These are phyloP conservation scores for Pempheris klunzingeri DNA, from an alignment of 2,797 vertebrate genomes.

Conservation along the genomic window DNA sequence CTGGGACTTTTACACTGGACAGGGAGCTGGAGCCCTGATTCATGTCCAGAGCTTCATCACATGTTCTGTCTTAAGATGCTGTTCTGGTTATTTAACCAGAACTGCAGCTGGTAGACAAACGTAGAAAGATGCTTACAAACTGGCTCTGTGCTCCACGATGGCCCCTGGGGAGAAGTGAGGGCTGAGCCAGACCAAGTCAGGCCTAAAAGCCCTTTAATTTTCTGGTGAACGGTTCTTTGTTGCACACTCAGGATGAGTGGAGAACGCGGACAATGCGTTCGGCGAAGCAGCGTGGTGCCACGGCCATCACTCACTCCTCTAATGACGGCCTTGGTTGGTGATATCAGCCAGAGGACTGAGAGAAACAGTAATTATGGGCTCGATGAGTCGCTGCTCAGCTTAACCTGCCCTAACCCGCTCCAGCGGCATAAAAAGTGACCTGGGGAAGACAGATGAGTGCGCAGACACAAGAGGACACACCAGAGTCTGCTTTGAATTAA, in stretches of 20 bases:
- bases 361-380: constrained; percentile 64
- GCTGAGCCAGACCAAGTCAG: constrained; percentile 11
- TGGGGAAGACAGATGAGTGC: background rate
- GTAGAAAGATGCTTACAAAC: too few relatives aligned
- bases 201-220: constrained; percentile 56
- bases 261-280: constrained; percentile 25
- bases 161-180: constrained; percentile 27
- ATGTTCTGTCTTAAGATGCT: background rate
- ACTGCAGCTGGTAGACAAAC: background rate
- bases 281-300: constrained; percentile 22
- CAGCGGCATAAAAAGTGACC: constrained; percentile 56
- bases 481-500: constrained; percentile 10
- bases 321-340: constrained; percentile 65
- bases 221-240: constrained; percentile 46
- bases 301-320: constrained; percentile 43
- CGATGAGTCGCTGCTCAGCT: constrained; percentile 33
- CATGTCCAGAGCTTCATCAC: too few relatives aligned
- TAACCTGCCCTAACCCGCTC: constrained; percentile 14
- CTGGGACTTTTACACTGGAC: too few relatives aligned
- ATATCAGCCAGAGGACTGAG: constrained; percentile 30
- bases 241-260: constrained; percentile 43
- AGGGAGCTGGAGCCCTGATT: too few relatives aligned
- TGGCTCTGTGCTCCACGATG: too few relatives aligned
- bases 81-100: background rate
- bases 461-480: background rate